Conservation (phyloP, 2,888 invertebrate genomes). For the Gymnosoma rotundatum region DNA sequence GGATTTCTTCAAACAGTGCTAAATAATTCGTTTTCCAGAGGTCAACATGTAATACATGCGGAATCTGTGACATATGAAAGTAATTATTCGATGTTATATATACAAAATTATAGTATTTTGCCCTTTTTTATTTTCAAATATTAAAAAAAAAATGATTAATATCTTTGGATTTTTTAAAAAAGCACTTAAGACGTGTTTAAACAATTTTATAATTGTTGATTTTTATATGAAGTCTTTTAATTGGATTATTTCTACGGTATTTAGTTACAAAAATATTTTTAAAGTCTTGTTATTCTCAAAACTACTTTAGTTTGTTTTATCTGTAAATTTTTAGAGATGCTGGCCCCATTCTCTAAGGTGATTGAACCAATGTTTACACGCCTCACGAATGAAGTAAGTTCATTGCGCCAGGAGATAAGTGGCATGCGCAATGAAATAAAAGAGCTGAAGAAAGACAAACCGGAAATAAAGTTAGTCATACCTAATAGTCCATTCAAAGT, state of each 20-base stretch:
- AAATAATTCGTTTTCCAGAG: constrained; percentile 22
- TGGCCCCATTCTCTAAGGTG: constrained; percentile 24
- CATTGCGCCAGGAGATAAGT: too few species aligned
- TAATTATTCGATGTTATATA: constrained; percentile 36
- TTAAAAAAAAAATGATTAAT: too few species aligned
- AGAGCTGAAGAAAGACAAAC: too few species aligned
- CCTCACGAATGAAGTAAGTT: too few species aligned
- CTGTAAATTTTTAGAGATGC: constrained; percentile 37
- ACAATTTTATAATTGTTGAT: too few species aligned
- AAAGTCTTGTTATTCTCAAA: not conserved
- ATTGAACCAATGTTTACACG: constrained; percentile 60
- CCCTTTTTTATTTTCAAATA: not conserved
- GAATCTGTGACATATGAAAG: constrained; percentile 39
- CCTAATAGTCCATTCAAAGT: too few species aligned
- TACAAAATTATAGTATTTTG: constrained; percentile 10
- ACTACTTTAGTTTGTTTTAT: constrained; percentile 27
- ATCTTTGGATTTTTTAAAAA: too few species aligned
- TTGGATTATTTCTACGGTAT: not conserved
- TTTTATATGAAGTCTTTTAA: not conserved
- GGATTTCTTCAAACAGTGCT: constrained; percentile 47
- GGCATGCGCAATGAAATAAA: too few species aligned
- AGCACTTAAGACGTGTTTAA: too few species aligned
- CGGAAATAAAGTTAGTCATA: too few species aligned
- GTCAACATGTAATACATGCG: constrained; percentile 35
- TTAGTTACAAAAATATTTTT: not conserved